Evolutionary conservation across 2,797 vertebrate genomes (phyloP), one percentile per base, ranked within the genome.

Genomic region (Pangasius mekongensis): DNA sequence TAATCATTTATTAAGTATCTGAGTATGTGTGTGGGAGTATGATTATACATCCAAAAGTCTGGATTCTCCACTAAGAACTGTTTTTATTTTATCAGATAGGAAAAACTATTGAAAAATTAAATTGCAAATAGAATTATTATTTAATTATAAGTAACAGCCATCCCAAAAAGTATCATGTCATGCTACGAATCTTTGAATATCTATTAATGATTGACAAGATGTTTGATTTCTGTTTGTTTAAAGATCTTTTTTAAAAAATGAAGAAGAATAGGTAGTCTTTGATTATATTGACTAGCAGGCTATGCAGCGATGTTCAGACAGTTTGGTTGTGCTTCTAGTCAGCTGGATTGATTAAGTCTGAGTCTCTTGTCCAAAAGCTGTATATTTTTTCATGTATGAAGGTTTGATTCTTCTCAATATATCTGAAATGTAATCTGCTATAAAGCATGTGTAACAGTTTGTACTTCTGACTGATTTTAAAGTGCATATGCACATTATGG

Each of bases 1-100:
- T 8, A 87, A 87, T 67, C 36, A 60, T 83, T 80, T 16, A 77
- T 43, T 77, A 52, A 3, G 24, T 77, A 77, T 77, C 43, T 52
- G 47, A 49, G 24, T 52, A n/a, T 77, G 74, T 77, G 43, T 52
- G n/a, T 56, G 22, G 43, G 36, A 13, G 22, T 47, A 27, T 76
- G 22, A 27, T 47, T 27, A 74, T 27, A 24, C 71, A 74, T 74
- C 43, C 24, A 74, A 14, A 78, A 18, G 49, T 78, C 49, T 78
- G n/a, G 49, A 78, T 18, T 78, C 27, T 52, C n/a, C 27, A n/a
- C 27, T 16, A 58, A 69, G 27, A 62, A 66, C 69, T 54, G 8
- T n/a, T 36, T 69, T 69, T 69, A 20, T 69, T 69, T 16, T 7
- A 36, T 69, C 67, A 7, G 30, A 69, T 36, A 33, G 27, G 9